A percentile compares a stretch with the other conserved stretches of the same genome.
These are phyloP conservation scores for Helogale parvula DNA, from an alignment of 2,113 vertebrate species.

Conservation along the genomic window DNA sequence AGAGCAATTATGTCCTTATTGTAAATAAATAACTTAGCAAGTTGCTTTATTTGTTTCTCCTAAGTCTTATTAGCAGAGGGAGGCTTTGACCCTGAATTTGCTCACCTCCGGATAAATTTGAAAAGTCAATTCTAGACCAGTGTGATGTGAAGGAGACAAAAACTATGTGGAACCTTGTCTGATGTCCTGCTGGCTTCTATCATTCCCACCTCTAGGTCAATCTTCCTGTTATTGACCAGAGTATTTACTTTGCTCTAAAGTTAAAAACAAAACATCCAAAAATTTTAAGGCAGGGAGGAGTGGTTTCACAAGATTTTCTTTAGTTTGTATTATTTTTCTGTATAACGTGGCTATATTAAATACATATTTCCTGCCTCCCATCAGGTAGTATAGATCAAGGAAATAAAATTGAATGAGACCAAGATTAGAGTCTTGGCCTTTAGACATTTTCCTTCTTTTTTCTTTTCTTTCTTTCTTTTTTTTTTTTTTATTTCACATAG, in stretches of 20 bases:
- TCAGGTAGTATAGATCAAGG: not conserved
- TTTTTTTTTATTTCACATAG: not conserved
- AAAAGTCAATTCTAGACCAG: not conserved
- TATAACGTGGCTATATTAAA: not conserved
- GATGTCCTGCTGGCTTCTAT: not conserved
- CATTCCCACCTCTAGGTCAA: not conserved
- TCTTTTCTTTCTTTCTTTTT: not conserved
- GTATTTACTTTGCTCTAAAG: not conserved
- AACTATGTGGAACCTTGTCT: not conserved
- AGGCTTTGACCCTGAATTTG: not conserved
- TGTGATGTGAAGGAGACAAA: not conserved
- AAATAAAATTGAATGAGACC: conserved; percentile 7
- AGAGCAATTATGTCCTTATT: not conserved
- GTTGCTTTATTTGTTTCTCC: not conserved
- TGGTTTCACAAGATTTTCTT: not conserved
- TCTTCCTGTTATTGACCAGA: not conserved
- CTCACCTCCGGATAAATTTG: not conserved
- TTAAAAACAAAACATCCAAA: not conserved
- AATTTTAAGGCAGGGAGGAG: not conserved
- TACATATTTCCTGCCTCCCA: not conserved
- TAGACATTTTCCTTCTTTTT: not conserved
- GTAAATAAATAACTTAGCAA: conserved; percentile 19
- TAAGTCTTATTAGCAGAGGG: not conserved
- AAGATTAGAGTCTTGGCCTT: not conserved
- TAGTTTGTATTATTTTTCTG: not conserved